phyloP scores from a whole-genome alignment of 2,113 vertebrate genomes.

The Eubucco bourcierii region DNA sequence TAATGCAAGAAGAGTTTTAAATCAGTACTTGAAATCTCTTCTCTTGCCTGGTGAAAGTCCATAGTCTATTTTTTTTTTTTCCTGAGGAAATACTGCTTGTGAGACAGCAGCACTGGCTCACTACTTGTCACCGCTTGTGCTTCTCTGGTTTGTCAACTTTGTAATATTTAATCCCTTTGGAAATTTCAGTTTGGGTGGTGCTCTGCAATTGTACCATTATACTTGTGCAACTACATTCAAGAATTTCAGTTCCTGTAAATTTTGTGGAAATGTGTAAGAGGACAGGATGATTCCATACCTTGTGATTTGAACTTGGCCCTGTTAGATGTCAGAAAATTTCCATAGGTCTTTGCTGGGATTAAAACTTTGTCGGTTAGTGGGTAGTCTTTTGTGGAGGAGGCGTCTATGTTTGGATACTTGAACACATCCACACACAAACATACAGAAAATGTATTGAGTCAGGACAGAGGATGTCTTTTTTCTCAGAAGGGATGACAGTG shows the following conservation, averaged over 20 bases:
- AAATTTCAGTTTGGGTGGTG: background rate
- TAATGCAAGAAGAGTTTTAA: background rate
- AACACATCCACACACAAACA: background rate
- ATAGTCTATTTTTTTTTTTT: background rate
- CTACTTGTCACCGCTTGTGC: background rate
- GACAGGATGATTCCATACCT: background rate
- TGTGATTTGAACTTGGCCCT: background rate
- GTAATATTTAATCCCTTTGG: background rate
- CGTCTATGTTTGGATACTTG: background rate
- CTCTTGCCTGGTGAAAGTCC: background rate
- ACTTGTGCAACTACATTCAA: too few relatives aligned
- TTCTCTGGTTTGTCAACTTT: background rate
- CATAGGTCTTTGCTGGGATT: background rate
- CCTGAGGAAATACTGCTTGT: background rate
- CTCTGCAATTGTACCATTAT: background rate
- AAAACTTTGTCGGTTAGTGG: too few relatives aligned
- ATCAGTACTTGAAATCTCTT: background rate
- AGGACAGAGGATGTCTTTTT: background rate
- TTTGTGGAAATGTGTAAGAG: background rate
- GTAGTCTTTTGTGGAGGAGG: accelerated
- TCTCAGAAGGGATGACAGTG: background rate
- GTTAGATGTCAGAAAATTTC: background rate
- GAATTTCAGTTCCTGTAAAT: background rate
- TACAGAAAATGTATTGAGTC: background rate
- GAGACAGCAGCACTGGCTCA: background rate